These are phyloP conservation scores for Anomalospiza imberbis DNA, from an alignment of 2,797 vertebrate genomes.

Conservation along the genomic window DNA sequence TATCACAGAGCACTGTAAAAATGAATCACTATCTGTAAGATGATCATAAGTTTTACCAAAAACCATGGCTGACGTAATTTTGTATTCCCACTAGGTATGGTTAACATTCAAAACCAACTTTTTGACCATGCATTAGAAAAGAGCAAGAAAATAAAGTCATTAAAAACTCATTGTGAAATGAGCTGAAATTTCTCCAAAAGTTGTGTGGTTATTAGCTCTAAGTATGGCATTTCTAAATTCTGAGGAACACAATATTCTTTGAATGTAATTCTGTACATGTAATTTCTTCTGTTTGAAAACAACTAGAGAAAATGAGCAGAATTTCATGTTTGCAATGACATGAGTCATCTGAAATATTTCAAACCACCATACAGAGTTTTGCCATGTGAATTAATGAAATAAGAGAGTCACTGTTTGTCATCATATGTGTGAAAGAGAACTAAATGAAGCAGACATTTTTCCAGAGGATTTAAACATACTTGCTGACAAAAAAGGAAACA, in stretches of 20 bases:
- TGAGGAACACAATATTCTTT: background rate
- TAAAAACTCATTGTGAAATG: background rate
- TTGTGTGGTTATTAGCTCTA: background rate
- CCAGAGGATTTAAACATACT: background rate
- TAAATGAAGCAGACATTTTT: background rate
- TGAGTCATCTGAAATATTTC: background rate
- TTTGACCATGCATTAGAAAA: background rate
- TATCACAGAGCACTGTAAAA: background rate
- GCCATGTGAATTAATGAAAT: background rate
- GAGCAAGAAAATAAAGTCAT: background rate
- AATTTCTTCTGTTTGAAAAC: background rate
- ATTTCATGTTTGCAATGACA: background rate
- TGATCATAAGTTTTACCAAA: background rate
- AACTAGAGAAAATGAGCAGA: background rate
- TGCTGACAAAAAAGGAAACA: background rate
- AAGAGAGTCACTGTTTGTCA: background rate
- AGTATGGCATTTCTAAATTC: background rate
- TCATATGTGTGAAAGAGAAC: background rate
- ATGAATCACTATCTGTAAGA: background rate
- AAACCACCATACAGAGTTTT: background rate
- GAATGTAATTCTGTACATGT: background rate
- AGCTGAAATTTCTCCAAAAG: background rate
- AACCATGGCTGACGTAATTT: background rate
- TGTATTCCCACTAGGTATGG: background rate
- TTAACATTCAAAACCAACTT: background rate